A percentile compares a stretch with the other conserved stretches of the same genome.
Evolutionary conservation across 2,797 vertebrate species (phyloP).

Genomic region (Rhinogobio ventralis): DNA sequence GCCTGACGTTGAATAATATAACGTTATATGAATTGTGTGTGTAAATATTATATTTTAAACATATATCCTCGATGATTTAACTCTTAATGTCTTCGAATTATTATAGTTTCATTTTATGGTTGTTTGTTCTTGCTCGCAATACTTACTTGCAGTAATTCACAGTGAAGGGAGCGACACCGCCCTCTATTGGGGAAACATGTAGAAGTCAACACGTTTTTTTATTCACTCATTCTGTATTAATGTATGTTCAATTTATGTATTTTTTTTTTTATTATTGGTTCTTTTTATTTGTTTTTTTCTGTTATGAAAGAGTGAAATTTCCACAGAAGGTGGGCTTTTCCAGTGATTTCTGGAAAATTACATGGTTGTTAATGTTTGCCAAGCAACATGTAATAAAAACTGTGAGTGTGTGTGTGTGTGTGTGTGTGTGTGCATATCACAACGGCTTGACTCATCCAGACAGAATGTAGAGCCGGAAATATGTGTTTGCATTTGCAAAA

Average conservation of each 20-base stretch:
- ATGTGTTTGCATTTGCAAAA: neutral
- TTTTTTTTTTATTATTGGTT: neutral
- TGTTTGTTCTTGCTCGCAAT: neutral
- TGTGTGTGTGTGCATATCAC: too few species aligned
- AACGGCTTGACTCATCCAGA: neutral
- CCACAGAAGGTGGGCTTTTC: neutral
- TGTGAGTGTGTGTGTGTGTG: too few species aligned
- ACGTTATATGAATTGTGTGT: neutral
- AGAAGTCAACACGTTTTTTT: neutral
- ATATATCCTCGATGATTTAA: neutral
- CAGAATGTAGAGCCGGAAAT: neutral
- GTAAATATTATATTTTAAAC: neutral
- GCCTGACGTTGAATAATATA: neutral
- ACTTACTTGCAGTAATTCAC: neutral
- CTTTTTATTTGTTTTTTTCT: neutral
- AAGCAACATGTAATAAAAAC: neutral
- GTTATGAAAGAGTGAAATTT: neutral
- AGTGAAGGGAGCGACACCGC: neutral
- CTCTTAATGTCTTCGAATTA: neutral
- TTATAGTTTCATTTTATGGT: constrained; percentile 8
- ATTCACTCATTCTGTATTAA: neutral
- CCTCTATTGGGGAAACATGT: neutral
- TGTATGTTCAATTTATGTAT: too few species aligned
- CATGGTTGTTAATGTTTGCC: neutral
- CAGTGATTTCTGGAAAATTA: neutral